phyloP scores from a whole-genome alignment of 2,888 invertebrate genomes.

The Sinodicranocentrus sp. region DNA sequence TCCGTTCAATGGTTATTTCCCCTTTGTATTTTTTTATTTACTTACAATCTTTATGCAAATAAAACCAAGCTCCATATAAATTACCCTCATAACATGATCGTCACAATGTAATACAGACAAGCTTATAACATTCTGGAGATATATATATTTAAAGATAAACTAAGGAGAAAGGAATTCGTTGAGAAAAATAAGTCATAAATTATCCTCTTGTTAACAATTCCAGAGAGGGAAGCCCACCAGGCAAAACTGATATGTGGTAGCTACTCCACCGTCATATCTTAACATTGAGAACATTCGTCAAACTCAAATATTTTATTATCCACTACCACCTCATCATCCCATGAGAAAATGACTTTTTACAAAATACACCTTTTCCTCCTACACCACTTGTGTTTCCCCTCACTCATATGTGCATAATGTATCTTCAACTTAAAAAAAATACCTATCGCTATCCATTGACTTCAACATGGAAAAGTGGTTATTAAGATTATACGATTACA shows the following conservation, averaged over 20 bases:
- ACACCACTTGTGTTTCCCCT: background rate
- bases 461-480: background rate
- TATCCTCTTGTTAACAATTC: constrained; percentile 25
- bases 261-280: background rate
- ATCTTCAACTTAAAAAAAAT: no score
- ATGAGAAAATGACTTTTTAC: constrained; percentile 8
- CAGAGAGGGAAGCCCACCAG: background rate
- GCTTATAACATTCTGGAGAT: no score
- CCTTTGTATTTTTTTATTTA: no score
- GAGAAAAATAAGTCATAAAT: constrained; percentile 57
- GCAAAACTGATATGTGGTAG: background rate
- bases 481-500: constrained; percentile 14
- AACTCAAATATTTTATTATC: constrained; percentile 1
- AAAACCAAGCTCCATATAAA: no score
- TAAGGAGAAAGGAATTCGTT: no score
- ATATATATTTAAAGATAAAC: no score
- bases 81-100: no score
- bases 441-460: no score
- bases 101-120: no score
- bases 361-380: background rate
- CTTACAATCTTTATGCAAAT: no score
- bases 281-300: constrained; percentile 30
- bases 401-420: no score
- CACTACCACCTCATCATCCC: background rate
- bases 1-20: no score